Evolutionary conservation across 2,888 invertebrate genomes (phyloP).

Genomic region (Eulithis testata): DNA sequence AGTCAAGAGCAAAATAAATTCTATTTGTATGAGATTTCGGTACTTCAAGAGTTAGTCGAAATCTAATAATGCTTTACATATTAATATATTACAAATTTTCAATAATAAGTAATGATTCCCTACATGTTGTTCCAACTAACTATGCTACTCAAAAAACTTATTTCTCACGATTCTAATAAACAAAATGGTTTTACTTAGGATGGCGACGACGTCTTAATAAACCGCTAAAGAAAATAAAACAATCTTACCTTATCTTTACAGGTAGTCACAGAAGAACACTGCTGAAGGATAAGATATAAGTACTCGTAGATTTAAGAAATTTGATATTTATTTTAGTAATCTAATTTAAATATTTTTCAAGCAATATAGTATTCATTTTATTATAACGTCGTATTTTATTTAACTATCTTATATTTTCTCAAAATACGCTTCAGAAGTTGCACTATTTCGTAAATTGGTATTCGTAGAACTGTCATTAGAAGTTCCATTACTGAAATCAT

Average conservation of each 20-base stretch:
- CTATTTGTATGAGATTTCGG: no score
- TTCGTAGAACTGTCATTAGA: conserved; percentile 52
- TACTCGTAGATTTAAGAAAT: conserved; percentile 5
- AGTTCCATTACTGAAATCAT: conserved; percentile 72
- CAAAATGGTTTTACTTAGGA: no score
- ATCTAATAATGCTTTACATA: no score
- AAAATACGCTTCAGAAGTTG: conserved; percentile 44
- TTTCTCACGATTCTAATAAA: no score
- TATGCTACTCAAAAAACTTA: no score
- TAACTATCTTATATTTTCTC: conserved; percentile 26
- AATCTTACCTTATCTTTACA: conserved; percentile 2
- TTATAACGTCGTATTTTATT: conserved; percentile 27
- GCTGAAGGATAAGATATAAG: background rate
- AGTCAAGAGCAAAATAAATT: no score
- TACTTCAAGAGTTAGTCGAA: no score
- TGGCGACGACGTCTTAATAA: background rate
- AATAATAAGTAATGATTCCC: no score
- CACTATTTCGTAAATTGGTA: conserved; percentile 51
- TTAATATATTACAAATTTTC: no score
- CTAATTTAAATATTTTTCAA: background rate
- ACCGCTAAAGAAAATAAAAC: background rate
- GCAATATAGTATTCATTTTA: background rate
- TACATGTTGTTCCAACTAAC: no score
- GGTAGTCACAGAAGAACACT: background rate
- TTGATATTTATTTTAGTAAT: conserved; percentile 1